A percentile compares a stretch with the other conserved stretches of the same genome.
Evolutionary conservation across 2,888 invertebrate species (phyloP).

Genomic region (Rhynchonema sp.): DNA sequence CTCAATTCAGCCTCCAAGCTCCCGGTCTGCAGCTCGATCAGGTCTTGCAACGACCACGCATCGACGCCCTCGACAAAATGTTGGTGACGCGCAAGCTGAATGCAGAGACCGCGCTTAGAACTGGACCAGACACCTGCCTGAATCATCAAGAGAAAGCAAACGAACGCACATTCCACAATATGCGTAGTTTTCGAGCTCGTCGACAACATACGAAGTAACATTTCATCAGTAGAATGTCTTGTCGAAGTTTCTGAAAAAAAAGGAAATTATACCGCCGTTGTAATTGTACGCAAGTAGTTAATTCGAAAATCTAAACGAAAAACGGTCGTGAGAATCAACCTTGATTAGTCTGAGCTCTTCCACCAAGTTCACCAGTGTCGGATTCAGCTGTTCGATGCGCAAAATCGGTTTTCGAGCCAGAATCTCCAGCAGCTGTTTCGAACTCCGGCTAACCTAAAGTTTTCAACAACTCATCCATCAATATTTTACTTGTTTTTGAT

Average conservation of each 20-base stretch:
- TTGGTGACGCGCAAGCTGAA: conserved; percentile 38
- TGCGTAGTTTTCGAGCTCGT: conserved; percentile 36
- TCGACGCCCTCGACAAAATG: conserved; percentile 49
- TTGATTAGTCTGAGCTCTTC: conserved; percentile 63
- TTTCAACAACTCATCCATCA: neutral
- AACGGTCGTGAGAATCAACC: conserved; percentile 28
- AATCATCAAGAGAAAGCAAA: neutral
- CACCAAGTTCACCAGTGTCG: conserved; percentile 53
- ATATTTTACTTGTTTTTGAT: neutral
- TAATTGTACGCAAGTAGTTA: neutral
- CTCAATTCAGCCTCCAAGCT: conserved; percentile 50
- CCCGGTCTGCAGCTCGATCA: conserved; percentile 59
- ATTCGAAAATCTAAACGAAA: neutral
- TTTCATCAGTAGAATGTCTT: conserved; percentile 67
- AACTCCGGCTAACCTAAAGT: conserved; percentile 51
- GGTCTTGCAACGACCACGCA: conserved; percentile 50
- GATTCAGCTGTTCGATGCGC: conserved; percentile 44
- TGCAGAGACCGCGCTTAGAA: no score
- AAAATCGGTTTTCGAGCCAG: conserved; percentile 40
- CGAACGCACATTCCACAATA: conserved; percentile 31
- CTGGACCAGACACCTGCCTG: no score
- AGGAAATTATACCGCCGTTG: neutral
- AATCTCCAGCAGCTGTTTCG: conserved; percentile 60
- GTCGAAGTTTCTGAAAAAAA: conserved; percentile 48
- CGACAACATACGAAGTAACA: conserved; percentile 66